Base-by-base conservation (phyloP, 2,888 invertebrate species). In the Heteromyza rotundicornis region DNA sequence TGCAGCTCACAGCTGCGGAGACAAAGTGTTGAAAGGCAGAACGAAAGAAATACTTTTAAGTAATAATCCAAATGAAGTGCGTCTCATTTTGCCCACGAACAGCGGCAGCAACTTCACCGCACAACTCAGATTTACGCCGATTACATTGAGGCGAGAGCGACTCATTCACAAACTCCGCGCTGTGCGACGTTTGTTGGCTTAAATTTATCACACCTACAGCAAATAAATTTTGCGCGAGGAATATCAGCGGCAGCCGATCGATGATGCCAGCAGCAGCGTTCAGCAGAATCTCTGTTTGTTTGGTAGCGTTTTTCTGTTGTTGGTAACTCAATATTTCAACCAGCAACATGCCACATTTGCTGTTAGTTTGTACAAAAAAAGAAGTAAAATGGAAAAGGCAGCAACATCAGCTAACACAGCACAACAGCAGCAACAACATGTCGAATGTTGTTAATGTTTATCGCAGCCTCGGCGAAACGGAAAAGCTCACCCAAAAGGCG, bases 381-480 rank as follows among this genome's bases (percentile, higher is more conserved):
- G 14, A 40, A n/a, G n/a, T n/a, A n/a, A n/a, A n/a, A 40, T 10
- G 14, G 16, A 40, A 40, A 40, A 40, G 10, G 16, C 5, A 40
- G 2, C 14, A 51, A n/a, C 57, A 61, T 22, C 56, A 52, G 40
- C 22, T 5, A 47, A 47, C 17, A 14, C 19, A 47, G 62, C 62
- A 49, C 57, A 64, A 63, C 66, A 63, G 65, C 62, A 68, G 68
- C 72, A 70, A 65, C 70, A 68, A 74, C 73, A 73, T 76, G 76
- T 77, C 76, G 71, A 71, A 76, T 72, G 71, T 75, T 73, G 73
- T 76, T 74, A 73, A 74, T 76, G 70, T 71, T 73, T 72, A 68
- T 70, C 74, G 72, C 70, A 67, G 72, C 72, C 40, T n/a, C 40
- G 3, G 40, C 14, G 10, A 40, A 3, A 22, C 32, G 23, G 20